Conservation (phyloP, 92 coral and sea anemone genomes). For the Zoanthus solanderi region DNA sequence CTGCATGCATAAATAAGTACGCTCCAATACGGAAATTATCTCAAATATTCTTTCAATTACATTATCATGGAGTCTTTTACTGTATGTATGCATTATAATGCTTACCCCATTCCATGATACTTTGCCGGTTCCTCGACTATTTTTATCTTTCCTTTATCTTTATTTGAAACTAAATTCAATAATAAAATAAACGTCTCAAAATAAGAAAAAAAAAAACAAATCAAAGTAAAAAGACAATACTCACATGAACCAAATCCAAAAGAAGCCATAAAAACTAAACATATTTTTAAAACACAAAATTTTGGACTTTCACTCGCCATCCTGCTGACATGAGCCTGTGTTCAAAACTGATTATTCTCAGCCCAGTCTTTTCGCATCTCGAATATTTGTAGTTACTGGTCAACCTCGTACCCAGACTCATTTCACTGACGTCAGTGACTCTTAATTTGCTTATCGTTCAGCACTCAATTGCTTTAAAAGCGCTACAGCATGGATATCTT, state of each 20-base stretch:
- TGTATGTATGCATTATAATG: background rate
- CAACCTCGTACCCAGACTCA: too few relatives aligned
- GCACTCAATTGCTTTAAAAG: too few relatives aligned
- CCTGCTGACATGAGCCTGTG: slow-evolving; percentile 17
- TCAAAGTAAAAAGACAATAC: background rate
- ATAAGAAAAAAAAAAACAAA: background rate
- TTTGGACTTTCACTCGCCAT: background rate
- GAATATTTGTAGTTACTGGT: slow-evolving; percentile 46
- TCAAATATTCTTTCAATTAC: too few relatives aligned
- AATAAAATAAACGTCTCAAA: background rate
- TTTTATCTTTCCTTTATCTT: slow-evolving; percentile 67
- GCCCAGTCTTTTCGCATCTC: slow-evolving; percentile 4
- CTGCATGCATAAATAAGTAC: too few relatives aligned
- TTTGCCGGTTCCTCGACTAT: slow-evolving; percentile 97
- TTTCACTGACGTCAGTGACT: too few relatives aligned
- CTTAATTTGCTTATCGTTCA: too few relatives aligned
- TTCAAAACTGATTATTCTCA: background rate
- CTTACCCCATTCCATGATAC: slow-evolving; percentile 86
- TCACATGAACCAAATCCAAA: slow-evolving; percentile 21
- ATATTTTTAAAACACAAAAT: background rate
- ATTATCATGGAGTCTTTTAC: too few relatives aligned
- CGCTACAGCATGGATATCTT: too few relatives aligned
- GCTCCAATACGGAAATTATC: too few relatives aligned
- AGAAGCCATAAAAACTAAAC: background rate
- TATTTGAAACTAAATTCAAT: slow-evolving; percentile 6